Evolutionary conservation across 2,888 invertebrate genomes (phyloP), one percentile per base, ranked within the genome.

Genomic region (Caenorhabditis sp.): DNA sequence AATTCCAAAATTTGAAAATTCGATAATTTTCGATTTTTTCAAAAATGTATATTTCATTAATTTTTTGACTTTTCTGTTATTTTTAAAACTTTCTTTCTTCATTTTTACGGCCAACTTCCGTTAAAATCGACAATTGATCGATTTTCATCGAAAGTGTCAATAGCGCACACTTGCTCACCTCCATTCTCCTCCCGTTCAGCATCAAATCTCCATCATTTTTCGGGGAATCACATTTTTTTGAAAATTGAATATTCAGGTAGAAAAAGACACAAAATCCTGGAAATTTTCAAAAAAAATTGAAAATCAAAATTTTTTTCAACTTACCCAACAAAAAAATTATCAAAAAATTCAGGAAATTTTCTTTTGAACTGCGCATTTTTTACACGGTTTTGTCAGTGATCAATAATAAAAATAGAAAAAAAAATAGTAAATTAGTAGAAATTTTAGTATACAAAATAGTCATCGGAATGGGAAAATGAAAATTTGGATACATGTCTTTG

Each of bases 101-200:
- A n/a, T n/a, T n/a, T n/a, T n/a, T n/a, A n/a, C n/a, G n/a, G n/a
- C n/a, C n/a, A n/a, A n/a, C n/a, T n/a, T n/a, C n/a, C n/a, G n/a
- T n/a, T n/a, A n/a, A n/a, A n/a, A n/a, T n/a, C n/a, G n/a, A n/a
- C n/a, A n/a, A n/a, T n/a, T n/a, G n/a, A n/a, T n/a, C n/a, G 22
- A 20, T 28, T 55, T 55, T 55, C 22, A 22, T n/a, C n/a, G n/a
- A n/a, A n/a, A n/a, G n/a, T n/a, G n/a, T n/a, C n/a, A n/a, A n/a
- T n/a, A n/a, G n/a, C n/a, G n/a, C n/a, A n/a, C 35, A 20, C 20
- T 40, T 40, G 9, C 24, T 58, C 8, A 69, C 69, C 44, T 50
- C 9, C 24, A 69, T 15, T 50, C 51, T 58, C 15, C 51, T 15
- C 11, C 70, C 70, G 37, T 70, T 70, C 8, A 70, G n/a, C 60